Base-by-base conservation (phyloP, 2,113 vertebrate species). In the Brachyhypopomus occidentalis region DNA sequence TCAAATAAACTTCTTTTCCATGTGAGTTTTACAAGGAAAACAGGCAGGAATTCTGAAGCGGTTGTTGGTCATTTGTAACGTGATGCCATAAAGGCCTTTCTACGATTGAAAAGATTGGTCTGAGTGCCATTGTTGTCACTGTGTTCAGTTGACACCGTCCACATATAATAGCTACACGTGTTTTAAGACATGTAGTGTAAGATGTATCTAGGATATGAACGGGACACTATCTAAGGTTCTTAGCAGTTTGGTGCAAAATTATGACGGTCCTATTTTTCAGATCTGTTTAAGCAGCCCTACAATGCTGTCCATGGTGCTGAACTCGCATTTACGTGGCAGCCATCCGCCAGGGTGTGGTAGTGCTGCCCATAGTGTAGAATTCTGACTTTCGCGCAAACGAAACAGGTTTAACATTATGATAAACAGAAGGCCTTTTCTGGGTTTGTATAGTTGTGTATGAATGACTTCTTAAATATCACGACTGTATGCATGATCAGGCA, bases 221-320 rank as follows among this genome's bases (percentile, higher is more conserved):
- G 5, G 5, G 41, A 41, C 9, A 41, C 41, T 4, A 41, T 41
- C 30, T 30, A 30, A 30, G 45, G 45, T 52, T 52, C 45, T 14
- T 52, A 52, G 45, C 45, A 52, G 45, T 52, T 1, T 52, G 45
- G 12, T 52, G 45, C 45, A 52, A 52, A 14, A 2, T 52, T 41
- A 8, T 9, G 45, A 12, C 12, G 7, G 8, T 14, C 45, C 9
- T 8, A 1, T 52, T 27, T 48, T 38, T 75, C 7, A 62, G 62
- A 14, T 63, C 2, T 38, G 9, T 17, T 20, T 25, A 27, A 23
- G 16, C n/a, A 5, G 11, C 1, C 0, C 34, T 7, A 64, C 12
- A 45, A 3, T 16, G 30, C 58, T 84, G 30, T 76, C 72, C 59
- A 22, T 79, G 67, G 82, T 72, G 8, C 66, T 84, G 58, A 77